phyloP scores from a whole-genome alignment of 2,113 vertebrate species.

The Otolemur garnettii region DNA sequence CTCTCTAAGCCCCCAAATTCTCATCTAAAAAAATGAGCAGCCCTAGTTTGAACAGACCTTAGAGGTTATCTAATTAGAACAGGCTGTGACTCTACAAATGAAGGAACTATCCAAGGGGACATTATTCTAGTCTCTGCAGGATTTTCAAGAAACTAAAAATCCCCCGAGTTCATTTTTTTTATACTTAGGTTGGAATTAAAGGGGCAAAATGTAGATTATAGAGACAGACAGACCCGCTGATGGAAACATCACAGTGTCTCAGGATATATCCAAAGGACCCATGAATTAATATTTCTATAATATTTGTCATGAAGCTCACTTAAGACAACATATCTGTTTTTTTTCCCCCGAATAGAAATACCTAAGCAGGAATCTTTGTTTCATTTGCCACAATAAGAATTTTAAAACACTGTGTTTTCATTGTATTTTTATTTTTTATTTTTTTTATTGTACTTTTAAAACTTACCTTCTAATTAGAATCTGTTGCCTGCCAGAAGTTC shows the following conservation, averaged over 20 bases:
- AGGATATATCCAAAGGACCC: not conserved
- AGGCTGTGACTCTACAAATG: not conserved
- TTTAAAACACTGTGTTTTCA: conserved; percentile 51
- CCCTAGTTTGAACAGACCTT: not conserved
- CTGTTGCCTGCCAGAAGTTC: conserved; percentile 52
- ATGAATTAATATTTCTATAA: not conserved
- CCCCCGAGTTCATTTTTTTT: not conserved
- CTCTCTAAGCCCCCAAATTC: not conserved
- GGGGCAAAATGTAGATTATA: not conserved
- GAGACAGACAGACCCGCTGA: not conserved
- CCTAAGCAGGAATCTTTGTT: conserved; percentile 2
- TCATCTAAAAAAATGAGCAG: not conserved
- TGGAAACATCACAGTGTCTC: not conserved
- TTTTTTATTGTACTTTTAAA: conserved; percentile 51
- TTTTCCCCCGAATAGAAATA: not conserved
- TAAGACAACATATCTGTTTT: not conserved
- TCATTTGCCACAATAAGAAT: conserved; percentile 38
- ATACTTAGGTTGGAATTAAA: not conserved
- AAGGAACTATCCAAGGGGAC: not conserved
- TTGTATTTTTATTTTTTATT: conserved; percentile 10
- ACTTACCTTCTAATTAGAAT: conserved; percentile 59
- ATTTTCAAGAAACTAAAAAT: not conserved
- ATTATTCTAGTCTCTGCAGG: not conserved
- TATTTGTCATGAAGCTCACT: not conserved
- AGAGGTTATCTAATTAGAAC: not conserved